Evolutionary conservation across 1,140 invertebrate genomes (phyloP).

Genomic region (Stratiolaelaps scimitus): DNA sequence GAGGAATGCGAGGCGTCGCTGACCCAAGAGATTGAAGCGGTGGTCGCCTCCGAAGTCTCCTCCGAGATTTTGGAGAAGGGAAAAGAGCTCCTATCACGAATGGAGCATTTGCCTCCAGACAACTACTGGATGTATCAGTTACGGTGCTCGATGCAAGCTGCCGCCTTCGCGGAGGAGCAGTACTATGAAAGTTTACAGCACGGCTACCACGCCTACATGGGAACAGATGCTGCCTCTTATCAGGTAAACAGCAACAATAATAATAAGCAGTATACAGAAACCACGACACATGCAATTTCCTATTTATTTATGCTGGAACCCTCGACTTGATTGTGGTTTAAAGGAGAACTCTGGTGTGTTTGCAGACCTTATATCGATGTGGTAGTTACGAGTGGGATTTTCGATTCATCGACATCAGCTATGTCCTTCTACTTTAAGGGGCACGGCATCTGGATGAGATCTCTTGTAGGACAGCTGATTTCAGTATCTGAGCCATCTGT

Average conservation of each 20-base stretch:
- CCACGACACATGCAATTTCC: too few species aligned
- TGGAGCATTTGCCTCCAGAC: not conserved
- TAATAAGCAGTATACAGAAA: too few species aligned
- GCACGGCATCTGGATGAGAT: too few species aligned
- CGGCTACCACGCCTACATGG: slow-evolving; percentile 8
- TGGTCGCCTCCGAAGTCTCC: not conserved
- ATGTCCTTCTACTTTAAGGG: too few species aligned
- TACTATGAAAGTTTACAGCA: slow-evolving; percentile 22
- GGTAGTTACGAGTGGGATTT: too few species aligned
- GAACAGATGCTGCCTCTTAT: slow-evolving; percentile 1
- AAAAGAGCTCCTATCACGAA: not conserved
- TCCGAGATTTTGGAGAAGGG: not conserved
- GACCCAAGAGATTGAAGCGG: not conserved
- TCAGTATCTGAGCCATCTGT: too few species aligned
- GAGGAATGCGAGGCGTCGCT: not conserved
- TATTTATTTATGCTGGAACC: too few species aligned
- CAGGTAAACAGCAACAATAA: not conserved
- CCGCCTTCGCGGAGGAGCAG: not conserved
- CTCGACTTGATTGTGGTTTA: too few species aligned
- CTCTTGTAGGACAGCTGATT: too few species aligned
- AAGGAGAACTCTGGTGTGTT: too few species aligned
- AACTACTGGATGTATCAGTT: slow-evolving; percentile 26
- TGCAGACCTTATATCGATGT: too few species aligned
- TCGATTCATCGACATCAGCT: too few species aligned
- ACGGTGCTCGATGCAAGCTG: not conserved